Evolutionary conservation across 2,888 invertebrate genomes (phyloP).

Genomic region (Altica lythri): DNA sequence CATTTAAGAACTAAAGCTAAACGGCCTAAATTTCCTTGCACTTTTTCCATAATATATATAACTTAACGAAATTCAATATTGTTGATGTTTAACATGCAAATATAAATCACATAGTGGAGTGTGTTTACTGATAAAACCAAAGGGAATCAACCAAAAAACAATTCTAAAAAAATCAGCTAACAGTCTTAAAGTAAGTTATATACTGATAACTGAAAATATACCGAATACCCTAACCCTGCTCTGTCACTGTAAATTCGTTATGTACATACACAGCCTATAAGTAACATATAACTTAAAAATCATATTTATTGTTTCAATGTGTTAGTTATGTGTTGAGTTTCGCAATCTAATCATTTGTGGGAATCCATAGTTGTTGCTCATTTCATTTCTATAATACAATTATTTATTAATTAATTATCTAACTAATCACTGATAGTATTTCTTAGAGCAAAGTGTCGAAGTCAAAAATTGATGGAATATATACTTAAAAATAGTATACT

Average conservation of each 20-base stretch:
- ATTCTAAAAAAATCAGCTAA: slow-evolving; percentile 52
- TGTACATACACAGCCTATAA: slow-evolving; percentile 58
- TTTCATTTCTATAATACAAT: slow-evolving; percentile 12
- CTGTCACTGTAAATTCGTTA: slow-evolving; percentile 48
- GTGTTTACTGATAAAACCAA: slow-evolving; percentile 27
- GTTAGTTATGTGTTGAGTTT: slow-evolving; percentile 23
- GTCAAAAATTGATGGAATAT: slow-evolving; percentile 14
- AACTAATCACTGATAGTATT: slow-evolving; percentile 13
- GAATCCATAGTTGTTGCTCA: slow-evolving; percentile 6
- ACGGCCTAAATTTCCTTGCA: neutral
- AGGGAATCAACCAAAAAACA: slow-evolving; percentile 46
- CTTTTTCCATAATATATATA: neutral
- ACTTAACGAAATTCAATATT: neutral
- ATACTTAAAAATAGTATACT: slow-evolving; percentile 4
- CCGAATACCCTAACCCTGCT: slow-evolving; percentile 52
- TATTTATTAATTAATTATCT: slow-evolving; percentile 4
- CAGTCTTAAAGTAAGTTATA: slow-evolving; percentile 57
- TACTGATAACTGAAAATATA: slow-evolving; percentile 54
- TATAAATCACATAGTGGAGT: slow-evolving; percentile 20
- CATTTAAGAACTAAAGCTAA: no score
- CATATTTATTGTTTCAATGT: slow-evolving; percentile 22
- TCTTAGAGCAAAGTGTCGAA: slow-evolving; percentile 7
- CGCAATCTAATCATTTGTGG: slow-evolving; percentile 19
- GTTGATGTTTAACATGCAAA: neutral
- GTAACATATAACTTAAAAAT: slow-evolving; percentile 47